phyloP scores from a whole-genome alignment of 1,140 invertebrate species.

The Eumaeus atala region DNA sequence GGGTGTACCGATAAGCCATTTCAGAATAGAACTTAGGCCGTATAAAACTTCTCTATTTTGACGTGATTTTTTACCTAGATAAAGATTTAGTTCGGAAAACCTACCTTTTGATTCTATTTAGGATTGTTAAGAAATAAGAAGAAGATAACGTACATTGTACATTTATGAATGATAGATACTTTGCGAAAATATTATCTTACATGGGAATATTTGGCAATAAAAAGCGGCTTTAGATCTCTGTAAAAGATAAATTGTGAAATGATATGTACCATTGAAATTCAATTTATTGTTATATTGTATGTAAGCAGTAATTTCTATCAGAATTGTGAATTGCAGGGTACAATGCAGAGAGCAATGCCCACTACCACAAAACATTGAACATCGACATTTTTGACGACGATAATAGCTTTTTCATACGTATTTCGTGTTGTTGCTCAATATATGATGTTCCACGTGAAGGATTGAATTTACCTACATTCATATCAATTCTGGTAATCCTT shows the following conservation, averaged over 20 bases:
- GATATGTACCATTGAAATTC: conserved; percentile 42
- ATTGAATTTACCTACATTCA: no score
- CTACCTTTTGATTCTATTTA: conserved; percentile 1
- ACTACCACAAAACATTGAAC: conserved; percentile 42
- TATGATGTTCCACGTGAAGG: conserved; percentile 37
- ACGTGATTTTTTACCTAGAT: conserved; percentile 4
- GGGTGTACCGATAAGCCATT: conserved; percentile 21
- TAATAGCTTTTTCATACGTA: conserved; percentile 43
- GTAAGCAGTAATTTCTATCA: no score
- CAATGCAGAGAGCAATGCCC: conserved; percentile 44
- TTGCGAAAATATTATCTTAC: not conserved
- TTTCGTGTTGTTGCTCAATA: conserved; percentile 35
- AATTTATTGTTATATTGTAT: conserved; percentile 35
- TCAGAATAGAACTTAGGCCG: conserved; percentile 5
- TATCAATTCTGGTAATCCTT: no score
- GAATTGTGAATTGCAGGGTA: conserved; percentile 34
- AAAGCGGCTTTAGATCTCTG: no score
- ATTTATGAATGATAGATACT: not conserved
- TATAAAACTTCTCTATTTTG: conserved; percentile 9
- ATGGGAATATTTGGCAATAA: no score
- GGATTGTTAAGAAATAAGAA: not conserved
- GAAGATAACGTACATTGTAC: not conserved
- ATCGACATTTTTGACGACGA: conserved; percentile 55
- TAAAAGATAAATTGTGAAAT: conserved; percentile 30
- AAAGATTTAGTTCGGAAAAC: not conserved